These are phyloP conservation scores for Gouania willdenowi DNA, from an alignment of 2,797 vertebrate species.

Conservation along the genomic window DNA sequence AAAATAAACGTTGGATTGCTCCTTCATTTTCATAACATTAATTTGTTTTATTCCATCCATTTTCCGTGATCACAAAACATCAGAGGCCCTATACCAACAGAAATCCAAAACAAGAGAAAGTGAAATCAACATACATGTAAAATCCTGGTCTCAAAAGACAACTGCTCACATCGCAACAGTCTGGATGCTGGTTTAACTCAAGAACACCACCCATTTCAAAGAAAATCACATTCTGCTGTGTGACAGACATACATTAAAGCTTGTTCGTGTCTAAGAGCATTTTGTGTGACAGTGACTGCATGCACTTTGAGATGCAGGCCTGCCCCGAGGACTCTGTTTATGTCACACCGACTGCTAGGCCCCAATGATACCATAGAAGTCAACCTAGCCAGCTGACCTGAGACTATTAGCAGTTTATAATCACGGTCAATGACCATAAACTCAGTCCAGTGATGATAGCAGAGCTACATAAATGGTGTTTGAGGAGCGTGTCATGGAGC, in stretches of 20 bases:
- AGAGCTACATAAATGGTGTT: background rate
- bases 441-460: background rate
- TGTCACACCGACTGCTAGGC: slow-evolving; percentile 51
- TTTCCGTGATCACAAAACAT: no score
- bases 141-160: background rate
- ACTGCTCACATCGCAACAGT: background rate
- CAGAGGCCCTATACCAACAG: no score
- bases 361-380: slow-evolving; percentile 47
- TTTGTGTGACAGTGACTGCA: background rate
- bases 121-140: background rate
- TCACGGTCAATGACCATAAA: slow-evolving; percentile 20
- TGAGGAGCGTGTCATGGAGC: background rate
- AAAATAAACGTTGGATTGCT: no score
- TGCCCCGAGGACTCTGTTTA: slow-evolving; percentile 45
- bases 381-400: slow-evolving; percentile 21
- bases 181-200: background rate
- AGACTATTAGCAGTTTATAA: slow-evolving; percentile 1
- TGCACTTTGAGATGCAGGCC: slow-evolving; percentile 35
- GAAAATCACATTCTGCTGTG: background rate
- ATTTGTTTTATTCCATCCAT: no score
- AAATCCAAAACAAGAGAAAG: no score
- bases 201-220: background rate
- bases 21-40: no score
- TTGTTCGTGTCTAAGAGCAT: background rate
- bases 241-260: background rate